These are phyloP conservation scores for Echeneis naucrates DNA, from an alignment of 2,797 vertebrate species.

Conservation along the genomic window DNA sequence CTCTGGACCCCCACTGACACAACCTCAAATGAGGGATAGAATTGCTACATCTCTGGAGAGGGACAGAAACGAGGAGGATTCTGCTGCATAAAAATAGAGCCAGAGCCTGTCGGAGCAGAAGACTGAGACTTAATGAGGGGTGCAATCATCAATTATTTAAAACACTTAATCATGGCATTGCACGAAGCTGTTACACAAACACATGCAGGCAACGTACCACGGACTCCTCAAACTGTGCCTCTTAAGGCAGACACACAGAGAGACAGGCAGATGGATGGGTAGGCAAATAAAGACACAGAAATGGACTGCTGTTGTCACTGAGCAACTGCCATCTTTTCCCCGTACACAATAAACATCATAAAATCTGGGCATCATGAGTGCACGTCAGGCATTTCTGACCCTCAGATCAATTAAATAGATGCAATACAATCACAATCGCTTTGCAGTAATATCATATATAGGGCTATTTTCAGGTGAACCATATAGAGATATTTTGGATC, in stretches of 20 bases:
- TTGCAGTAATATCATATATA: no score
- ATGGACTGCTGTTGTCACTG: constrained; percentile 16
- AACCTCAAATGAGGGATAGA: constrained; percentile 65
- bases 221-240: constrained; percentile 37
- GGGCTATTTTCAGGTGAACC: no score
- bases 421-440: no score
- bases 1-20: constrained; percentile 57
- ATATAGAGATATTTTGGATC: no score
- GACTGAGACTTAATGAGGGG: constrained; percentile 80
- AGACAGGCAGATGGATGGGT: constrained; percentile 36
- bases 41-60: constrained; percentile 61
- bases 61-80: constrained; percentile 55
- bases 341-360: constrained; percentile 17
- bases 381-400: no score
- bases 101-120: constrained; percentile 57
- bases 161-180: constrained; percentile 80
- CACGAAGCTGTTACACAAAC: constrained; percentile 65
- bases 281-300: constrained; percentile 19
- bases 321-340: constrained; percentile 39
- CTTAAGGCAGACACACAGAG: constrained; percentile 23
- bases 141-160: constrained; percentile 85
- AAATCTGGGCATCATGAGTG: no score
- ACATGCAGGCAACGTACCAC: constrained; percentile 15
- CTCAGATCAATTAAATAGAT: no score
- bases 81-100: constrained; percentile 68